phyloP scores from a whole-genome alignment of 1,140 invertebrate genomes.

The Drosophila gunungcola region DNA sequence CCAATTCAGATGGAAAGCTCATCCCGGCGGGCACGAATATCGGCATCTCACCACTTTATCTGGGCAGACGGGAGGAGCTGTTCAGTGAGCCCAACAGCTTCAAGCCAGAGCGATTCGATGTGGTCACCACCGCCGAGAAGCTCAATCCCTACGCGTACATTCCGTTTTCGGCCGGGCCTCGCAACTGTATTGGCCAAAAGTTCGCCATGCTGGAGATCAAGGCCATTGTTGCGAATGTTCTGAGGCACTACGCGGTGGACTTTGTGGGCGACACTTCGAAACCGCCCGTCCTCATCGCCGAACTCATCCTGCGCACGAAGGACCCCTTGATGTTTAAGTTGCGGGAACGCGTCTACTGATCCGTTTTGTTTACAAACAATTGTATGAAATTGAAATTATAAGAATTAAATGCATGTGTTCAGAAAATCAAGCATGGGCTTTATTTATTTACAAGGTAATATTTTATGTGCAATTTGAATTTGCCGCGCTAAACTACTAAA shows the following conservation, averaged over 20 bases:
- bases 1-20: conserved; percentile 84
- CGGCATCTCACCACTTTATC: conserved; percentile 85
- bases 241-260: conserved; percentile 87
- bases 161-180: conserved; percentile 88
- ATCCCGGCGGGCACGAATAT: conserved; percentile 86
- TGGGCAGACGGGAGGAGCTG: conserved; percentile 86
- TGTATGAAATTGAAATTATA: too few species aligned
- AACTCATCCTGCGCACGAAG: conserved; percentile 85
- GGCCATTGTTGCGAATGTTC: conserved; percentile 87
- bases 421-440: too few species aligned
- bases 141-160: conserved; percentile 86
- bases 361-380: too few species aligned
- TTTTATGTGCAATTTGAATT: too few species aligned
- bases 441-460: too few species aligned
- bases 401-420: too few species aligned
- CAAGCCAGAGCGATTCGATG: conserved; percentile 89
- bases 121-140: conserved; percentile 84
- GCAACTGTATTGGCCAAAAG: conserved; percentile 91
- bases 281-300: conserved; percentile 84
- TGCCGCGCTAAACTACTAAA: too few species aligned
- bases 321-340: conserved; percentile 79
- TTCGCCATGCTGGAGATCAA: conserved; percentile 93
- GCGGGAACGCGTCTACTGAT: conserved; percentile 58
- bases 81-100: conserved; percentile 88
- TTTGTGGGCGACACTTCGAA: conserved; percentile 76